Base-by-base conservation (phyloP, 2,113 vertebrate genomes). In the Okapia johnstoni region DNA sequence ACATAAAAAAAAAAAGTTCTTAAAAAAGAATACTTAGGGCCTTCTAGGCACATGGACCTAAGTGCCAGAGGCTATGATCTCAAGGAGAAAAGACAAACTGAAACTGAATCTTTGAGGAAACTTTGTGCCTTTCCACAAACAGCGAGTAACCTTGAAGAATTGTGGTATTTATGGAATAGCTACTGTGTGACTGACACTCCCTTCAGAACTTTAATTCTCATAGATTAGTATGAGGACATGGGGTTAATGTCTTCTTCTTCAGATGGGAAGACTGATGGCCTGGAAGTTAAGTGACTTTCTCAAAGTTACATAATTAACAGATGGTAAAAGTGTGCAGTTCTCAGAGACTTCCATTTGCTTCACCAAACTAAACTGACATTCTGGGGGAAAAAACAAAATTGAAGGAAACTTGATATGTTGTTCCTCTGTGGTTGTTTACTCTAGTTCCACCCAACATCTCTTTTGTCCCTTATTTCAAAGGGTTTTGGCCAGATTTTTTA, bases 1-100 rank as follows among this genome's bases (percentile, higher is more conserved):
- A 26, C 12, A 43, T 76, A 2, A 8, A n/a, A 66, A 66, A 14
- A 61, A 70, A 40, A 43, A 26, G 7, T 26, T 36, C 9, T 43
- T 43, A 26, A 76, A 26, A 43, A 43, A 43, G 23, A 26, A 26
- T 43, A 14, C 97, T 98, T 96, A 98, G 94, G 90, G 95, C 94
- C 98, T 90, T 98, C 97, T 50, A 90, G 88, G 97, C 96, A 83
- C 96, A 25, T 96, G 96, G 97, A 98, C 97, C 98, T 93, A 97
- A 98, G 97, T 97, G 98, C 85, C 95, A n/a, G 4, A 95, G 97
- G 98, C 98, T 97, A 0, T 2, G 96, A 96, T 97, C 98, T 98
- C 92, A 94, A 88, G 50, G 60, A 85, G 63, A 52, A 97, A 94
- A 97, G 95, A 93, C 79, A 96, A 95, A 92, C 95, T 73, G 14